Percentiles rank a stretch among this genome's conserved stretches.
Evolutionary conservation across 2,888 invertebrate species (phyloP).

Genomic region (Unio pictorum): DNA sequence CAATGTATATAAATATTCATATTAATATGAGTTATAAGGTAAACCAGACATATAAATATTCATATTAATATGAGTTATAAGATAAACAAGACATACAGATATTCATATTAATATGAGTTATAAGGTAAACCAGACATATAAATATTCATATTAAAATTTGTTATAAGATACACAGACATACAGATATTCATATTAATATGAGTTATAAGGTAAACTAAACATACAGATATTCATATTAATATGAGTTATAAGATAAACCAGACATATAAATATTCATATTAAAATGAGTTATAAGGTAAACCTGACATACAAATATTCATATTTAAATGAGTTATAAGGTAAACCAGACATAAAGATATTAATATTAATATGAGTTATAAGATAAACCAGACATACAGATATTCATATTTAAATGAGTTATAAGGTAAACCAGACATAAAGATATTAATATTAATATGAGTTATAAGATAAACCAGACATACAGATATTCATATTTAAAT

Average conservation of each 20-base stretch:
- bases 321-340: not conserved
- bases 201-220: not conserved
- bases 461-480: too few relatives aligned
- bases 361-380: not conserved
- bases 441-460: not conserved
- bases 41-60: not conserved
- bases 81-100: not conserved
- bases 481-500: too few relatives aligned
- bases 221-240: not conserved
- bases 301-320: too few relatives aligned
- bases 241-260: not conserved
- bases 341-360: not conserved
- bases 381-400: too few relatives aligned
- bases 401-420: not conserved
- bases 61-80: not conserved
- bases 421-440: not conserved
- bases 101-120: not conserved
- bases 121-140: too few relatives aligned
- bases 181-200: not conserved
- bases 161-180: not conserved
- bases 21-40: not conserved
- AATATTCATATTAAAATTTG: too few relatives aligned
- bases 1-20: not conserved
- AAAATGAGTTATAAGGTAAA: too few relatives aligned
- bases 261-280: not conserved